Evolutionary conservation across 2,888 invertebrate genomes (phyloP).

Genomic region (Dioctria linearis): DNA sequence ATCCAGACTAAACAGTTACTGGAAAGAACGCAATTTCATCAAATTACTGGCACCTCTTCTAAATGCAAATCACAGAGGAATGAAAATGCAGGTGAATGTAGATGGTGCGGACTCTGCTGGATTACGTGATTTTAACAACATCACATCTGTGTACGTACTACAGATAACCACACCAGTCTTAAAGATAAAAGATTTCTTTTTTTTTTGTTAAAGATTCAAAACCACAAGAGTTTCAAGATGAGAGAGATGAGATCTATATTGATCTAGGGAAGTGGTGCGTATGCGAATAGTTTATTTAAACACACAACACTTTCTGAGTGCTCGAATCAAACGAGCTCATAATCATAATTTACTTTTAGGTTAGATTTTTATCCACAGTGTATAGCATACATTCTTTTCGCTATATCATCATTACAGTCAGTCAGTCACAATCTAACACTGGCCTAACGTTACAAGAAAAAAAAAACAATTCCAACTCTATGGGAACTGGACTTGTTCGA

Average conservation of each 20-base stretch:
- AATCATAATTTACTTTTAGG: neutral
- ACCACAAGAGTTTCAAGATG: no score
- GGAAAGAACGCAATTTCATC: conserved; percentile 2
- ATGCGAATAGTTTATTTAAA: neutral
- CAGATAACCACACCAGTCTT: no score
- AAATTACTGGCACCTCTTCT: conserved; percentile 12
- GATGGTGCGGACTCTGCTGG: neutral
- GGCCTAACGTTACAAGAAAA: no score
- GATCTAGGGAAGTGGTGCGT: neutral
- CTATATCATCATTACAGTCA: no score
- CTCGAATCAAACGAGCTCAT: neutral
- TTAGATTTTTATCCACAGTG: no score
- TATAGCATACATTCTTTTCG: no score
- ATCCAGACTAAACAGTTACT: neutral
- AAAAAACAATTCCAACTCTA: no score
- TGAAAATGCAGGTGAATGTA: neutral
- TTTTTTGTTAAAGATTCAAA: no score
- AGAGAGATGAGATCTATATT: no score
- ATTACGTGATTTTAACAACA: conserved; percentile 5
- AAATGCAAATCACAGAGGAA: conserved; percentile 14
- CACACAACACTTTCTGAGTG: neutral
- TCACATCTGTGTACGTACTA: neutral
- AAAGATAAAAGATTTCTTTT: no score
- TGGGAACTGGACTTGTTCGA: no score
- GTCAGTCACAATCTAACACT: no score